Base-by-base conservation (phyloP, 2,888 invertebrate genomes). In the Brachylomia viminalis region DNA sequence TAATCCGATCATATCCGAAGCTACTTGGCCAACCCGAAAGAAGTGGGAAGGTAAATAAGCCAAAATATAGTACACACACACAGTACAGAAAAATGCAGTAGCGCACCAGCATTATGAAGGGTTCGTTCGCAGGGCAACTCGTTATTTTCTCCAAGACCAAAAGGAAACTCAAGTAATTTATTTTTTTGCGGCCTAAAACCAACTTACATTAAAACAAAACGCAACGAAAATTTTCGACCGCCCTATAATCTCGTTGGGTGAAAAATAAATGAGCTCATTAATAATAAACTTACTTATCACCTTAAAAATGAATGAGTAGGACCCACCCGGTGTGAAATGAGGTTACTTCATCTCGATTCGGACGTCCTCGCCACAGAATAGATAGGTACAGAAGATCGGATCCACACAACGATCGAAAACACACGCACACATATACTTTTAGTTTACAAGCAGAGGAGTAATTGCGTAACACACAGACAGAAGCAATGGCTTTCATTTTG, bases 301-400 rank as follows among this genome's bases (percentile, higher is more conserved):
- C 81, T 86, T 80, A 79, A 86, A 82, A 86, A 79, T 86, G 78
- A 84, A 88, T 82, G 84, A 83, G 81, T 82, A 86, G 86, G 87
- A 88, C 62, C 69, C 90, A 82, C 65, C 80, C 85, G 81, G 89
- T 92, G 92, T 91, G 89, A 85, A 87, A 85, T 83, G 79, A 86
- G 83, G 86, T 88, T 87, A 83, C 81, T 85, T 75, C 82, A 83
- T 84, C 80, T 80, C 86, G 86, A 89, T 88, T 90, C 83, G 80
- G 87, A 87, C 84, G 75, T 85, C 84, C 85, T 87, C 89, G 86
- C 83, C 89, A 52, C 23, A 15, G 52, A 79, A 23, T 23, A 79
- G 33, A 38, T 59, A 23, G 17, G 0, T n/a, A 45, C 42, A 59
- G 72, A 79, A 79, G 23, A 10, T 59, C 7, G 0, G 10, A 0